Base-by-base conservation (phyloP, 2,113 vertebrate genomes). In the Ciconia boyciana region DNA sequence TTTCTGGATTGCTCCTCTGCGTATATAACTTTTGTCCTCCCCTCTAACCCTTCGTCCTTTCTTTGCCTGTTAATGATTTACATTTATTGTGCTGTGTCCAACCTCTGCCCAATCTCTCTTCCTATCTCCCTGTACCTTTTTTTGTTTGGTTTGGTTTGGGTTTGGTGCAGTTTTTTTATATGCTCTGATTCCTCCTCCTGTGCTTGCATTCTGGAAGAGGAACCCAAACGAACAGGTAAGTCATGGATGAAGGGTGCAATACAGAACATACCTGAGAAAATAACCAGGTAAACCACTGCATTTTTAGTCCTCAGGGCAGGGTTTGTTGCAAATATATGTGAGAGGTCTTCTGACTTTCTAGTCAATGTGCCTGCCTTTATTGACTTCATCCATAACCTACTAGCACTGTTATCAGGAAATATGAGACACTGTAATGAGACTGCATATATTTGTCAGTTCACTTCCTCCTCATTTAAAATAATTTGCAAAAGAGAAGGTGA, bases 51-150 rank as follows among this genome's bases (percentile, higher is more conserved):
- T 86, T 88, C 79, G 55, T 83, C 39, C n/a, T 85, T 94, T 90
- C 46, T 80, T 83, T 92, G 32, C 44, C 72, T 81, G 92, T 97
- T 96, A 96, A 97, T 95, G 51, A 96, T 97, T 95, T 48, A 83
- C 87, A 71, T 28, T 90, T 83, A 88, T 32, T 62, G 76, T 94
- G 57, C 68, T 1, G 5, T 48, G 43, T 75, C 52, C 36, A 81
- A 92, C 46, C 55, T 90, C 68, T 87, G 75, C 32, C 46, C 62
- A 57, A 66, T 72, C 81, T 87, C 49, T 87, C 34, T 76, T 91
- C 39, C 61, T 83, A 21, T 44, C 6, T 58, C 29, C 89, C 48
- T 55, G 10, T 28, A 79, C 43, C 21, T 82, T 77, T 49, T 51
- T 39, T 48, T 22, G 39, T 55, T 75, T 43, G 19, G 41, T 36